Evolutionary conservation across 64 coral and sea anemone genomes (phyloP).

Genomic region (Stichodactyla mertensii): DNA sequence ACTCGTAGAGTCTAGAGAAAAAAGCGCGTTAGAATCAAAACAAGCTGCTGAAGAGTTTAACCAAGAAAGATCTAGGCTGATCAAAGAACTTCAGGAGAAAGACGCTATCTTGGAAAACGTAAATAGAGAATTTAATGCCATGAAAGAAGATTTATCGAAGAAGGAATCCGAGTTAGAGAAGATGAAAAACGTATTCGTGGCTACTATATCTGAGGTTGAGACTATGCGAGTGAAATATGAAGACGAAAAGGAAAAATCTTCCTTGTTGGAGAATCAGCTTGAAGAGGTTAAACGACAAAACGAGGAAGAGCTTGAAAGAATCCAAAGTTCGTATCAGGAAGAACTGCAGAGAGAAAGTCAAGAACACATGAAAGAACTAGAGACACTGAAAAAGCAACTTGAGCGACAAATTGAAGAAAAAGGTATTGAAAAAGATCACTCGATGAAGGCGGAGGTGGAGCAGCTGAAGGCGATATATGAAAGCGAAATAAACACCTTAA

Average conservation of each 20-base stretch:
- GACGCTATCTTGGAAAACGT: conserved; percentile 22
- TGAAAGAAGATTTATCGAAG: background rate
- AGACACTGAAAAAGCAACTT: conserved; percentile 49
- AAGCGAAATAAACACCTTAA: conserved; percentile 57
- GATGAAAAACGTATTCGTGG: conserved; percentile 32
- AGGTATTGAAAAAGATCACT: conserved; percentile 58
- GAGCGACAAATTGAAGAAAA: conserved; percentile 60
- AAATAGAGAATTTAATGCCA: background rate
- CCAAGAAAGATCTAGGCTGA: conserved; percentile 7
- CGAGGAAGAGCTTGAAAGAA: conserved; percentile 47
- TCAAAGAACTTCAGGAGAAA: conserved; percentile 34
- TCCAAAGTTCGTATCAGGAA: conserved; percentile 50
- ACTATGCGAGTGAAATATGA: conserved; percentile 27
- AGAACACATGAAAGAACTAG: conserved; percentile 59
- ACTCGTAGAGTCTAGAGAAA: conserved; percentile 20
- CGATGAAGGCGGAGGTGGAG: conserved; percentile 57
- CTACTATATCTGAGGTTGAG: conserved; percentile 29
- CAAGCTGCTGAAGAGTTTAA: conserved; percentile 35
- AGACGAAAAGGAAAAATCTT: conserved; percentile 31
- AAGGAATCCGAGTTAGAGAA: conserved; percentile 25
- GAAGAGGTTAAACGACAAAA: conserved; percentile 28
- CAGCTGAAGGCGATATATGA: conserved; percentile 68
- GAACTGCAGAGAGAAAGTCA: conserved; percentile 43
- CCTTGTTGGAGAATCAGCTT: conserved; percentile 48
- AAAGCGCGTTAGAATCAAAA: conserved; percentile 26